Evolutionary conservation across 2,113 vertebrate species (phyloP), one percentile per base, ranked within the genome.

Genomic region (Strigops habroptila): DNA sequence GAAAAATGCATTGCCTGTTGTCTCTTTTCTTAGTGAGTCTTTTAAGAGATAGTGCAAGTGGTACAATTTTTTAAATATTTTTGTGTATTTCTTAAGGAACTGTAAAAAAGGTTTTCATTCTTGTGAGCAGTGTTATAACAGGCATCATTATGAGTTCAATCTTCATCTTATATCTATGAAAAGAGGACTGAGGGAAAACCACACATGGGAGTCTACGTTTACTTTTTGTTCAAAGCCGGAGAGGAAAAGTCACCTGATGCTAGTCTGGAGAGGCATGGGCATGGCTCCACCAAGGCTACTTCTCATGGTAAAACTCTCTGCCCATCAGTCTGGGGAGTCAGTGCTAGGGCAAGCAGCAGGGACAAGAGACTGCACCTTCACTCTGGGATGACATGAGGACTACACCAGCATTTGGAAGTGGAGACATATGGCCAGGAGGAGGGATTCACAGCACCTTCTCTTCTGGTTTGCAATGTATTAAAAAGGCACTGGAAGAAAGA

Each of bases 351-450:
- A 43, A 35, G 18, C 37, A 71, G 39, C 39, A 14, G 46, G 69
- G 52, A 16, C 35, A 46, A 70, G 46, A 46, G 7, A 7, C 30
- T 17, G 48, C 41, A 35, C 7, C 11, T 5, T 43, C 39, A 39
- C 17, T 2, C 28, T 2, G 1, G 13, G 23, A 9, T 16, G 35
- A 46, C 2, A 3, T 0, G 6, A 16, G 6, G 2, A 37, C 30
- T n/a, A 3, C 3, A 2, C 14, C 4, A 2, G 31, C 6, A 1
- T 63, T 91, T 82, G 43, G 55, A 14, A 75, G 7, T 4, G 4
- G 14, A 77, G 41, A 8, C 30, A 22, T 14, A 22, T 77, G 44
- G 12, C 30, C 3, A 1, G 43, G n/a, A 67, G 37, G 2, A 60
- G 7, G 6, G 41, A 33, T 41, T 49, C 41, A 14, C 60, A 79